phyloP scores from a whole-genome alignment of 2,797 vertebrate species.

The Vultur gryphus region DNA sequence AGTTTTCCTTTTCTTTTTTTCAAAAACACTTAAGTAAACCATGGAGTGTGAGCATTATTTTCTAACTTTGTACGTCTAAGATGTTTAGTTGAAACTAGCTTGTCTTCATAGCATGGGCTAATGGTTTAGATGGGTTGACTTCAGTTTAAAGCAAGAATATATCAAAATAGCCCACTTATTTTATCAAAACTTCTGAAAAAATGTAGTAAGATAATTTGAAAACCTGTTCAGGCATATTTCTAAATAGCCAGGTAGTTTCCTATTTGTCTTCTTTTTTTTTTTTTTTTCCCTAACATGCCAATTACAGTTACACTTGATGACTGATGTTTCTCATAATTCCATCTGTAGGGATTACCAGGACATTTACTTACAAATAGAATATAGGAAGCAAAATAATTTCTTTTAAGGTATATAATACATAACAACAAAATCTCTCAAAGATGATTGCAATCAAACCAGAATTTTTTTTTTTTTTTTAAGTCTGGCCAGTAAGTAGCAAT shows the following conservation, averaged over 20 bases:
- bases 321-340: background rate
- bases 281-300: background rate
- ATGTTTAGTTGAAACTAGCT: background rate
- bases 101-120: background rate
- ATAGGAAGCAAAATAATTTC: background rate
- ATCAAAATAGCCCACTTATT: background rate
- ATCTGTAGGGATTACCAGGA: background rate
- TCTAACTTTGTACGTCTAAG: background rate
- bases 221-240: background rate
- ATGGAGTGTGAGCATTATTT: background rate
- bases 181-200: background rate
- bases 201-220: background rate
- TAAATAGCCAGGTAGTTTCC: background rate
- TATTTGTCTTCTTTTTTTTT: background rate
- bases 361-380: background rate
- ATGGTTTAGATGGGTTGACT: background rate
- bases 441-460: background rate
- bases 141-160: background rate
- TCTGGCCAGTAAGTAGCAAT: fast-evolving
- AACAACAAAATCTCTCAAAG: background rate
- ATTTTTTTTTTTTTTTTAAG: background rate
- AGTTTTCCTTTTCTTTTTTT: background rate
- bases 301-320: background rate
- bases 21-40: fast-evolving
- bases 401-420: background rate